Evolutionary conservation across 1,140 invertebrate genomes (phyloP).

Genomic region (Pogonomyrmex californicus): DNA sequence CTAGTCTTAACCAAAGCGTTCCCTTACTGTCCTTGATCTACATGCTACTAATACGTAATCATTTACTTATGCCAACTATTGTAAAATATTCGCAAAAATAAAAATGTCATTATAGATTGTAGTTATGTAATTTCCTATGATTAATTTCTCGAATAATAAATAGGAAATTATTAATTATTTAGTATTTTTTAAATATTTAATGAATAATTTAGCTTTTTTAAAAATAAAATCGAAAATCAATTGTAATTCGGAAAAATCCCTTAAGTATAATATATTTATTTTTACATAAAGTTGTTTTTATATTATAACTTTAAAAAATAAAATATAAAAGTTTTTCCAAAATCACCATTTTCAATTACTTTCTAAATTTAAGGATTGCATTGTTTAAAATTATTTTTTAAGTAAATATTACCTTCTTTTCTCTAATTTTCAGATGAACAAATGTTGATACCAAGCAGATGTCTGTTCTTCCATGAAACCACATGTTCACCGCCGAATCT

Average conservation of each 20-base stretch:
- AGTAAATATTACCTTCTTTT: background rate
- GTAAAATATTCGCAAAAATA: background rate
- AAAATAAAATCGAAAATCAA: background rate
- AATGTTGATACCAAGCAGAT: constrained; percentile 36
- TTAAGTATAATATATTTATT: background rate
- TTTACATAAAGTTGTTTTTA: constrained; percentile 16
- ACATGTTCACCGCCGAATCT: constrained; percentile 21
- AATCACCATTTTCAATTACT: background rate
- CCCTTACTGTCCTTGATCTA: background rate
- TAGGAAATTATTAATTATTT: background rate
- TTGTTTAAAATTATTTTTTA: background rate
- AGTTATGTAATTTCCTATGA: background rate
- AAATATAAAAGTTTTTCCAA: background rate
- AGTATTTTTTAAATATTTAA: background rate
- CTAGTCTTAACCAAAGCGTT: background rate
- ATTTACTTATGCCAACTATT: background rate
- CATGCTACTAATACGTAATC: background rate
- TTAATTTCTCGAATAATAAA: background rate
- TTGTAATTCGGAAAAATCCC: background rate
- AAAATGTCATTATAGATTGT: background rate
- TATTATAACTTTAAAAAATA: background rate
- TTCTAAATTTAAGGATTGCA: background rate
- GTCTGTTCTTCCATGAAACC: constrained; percentile 34
- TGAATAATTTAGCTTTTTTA: background rate
- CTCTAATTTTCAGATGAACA: background rate